Evolutionary conservation across 1,140 invertebrate species (phyloP).

Genomic region (Muscidifurax raptorellus): DNA sequence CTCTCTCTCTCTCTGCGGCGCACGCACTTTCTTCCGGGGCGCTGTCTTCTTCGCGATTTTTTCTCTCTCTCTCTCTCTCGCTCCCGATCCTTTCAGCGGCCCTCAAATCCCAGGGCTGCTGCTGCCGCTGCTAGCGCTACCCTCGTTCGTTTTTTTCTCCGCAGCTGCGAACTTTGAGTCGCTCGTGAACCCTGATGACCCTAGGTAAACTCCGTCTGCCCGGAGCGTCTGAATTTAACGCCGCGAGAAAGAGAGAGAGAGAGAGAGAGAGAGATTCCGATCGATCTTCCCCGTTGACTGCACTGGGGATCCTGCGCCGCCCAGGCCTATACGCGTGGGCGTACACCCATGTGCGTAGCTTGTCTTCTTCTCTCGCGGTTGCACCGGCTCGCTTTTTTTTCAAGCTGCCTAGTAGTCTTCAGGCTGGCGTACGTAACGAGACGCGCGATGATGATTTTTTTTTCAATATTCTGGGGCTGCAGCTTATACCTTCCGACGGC

Average conservation of each 20-base stretch:
- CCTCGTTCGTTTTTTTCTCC: background rate
- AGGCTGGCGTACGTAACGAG: no score
- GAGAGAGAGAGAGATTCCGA: slow-evolving; percentile 13
- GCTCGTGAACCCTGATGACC: slow-evolving; percentile 40
- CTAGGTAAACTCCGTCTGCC: slow-evolving; percentile 7
- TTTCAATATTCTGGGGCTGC: no score
- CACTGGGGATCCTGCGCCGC: background rate
- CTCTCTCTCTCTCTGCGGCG: slow-evolving; percentile 39
- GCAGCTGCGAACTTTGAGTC: background rate
- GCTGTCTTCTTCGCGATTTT: slow-evolving; percentile 22
- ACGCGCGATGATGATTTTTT: no score
- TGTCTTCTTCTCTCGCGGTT: background rate
- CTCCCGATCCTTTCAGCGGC: background rate
- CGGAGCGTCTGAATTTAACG: background rate
- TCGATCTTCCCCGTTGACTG: slow-evolving; percentile 23
- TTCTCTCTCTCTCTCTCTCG: slow-evolving; percentile 2
- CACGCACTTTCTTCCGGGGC: background rate
- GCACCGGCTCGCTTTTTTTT: background rate
- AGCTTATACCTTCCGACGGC: no score
- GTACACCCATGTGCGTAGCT: background rate
- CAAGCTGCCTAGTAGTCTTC: no score
- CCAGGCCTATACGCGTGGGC: background rate
- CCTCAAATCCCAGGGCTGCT: background rate
- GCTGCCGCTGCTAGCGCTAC: slow-evolving; percentile 4
- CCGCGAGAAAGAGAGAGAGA: no score